These are phyloP conservation scores for Phrynocephalus versicolor DNA, from an alignment of 2,113 vertebrate species.

Conservation along the genomic window DNA sequence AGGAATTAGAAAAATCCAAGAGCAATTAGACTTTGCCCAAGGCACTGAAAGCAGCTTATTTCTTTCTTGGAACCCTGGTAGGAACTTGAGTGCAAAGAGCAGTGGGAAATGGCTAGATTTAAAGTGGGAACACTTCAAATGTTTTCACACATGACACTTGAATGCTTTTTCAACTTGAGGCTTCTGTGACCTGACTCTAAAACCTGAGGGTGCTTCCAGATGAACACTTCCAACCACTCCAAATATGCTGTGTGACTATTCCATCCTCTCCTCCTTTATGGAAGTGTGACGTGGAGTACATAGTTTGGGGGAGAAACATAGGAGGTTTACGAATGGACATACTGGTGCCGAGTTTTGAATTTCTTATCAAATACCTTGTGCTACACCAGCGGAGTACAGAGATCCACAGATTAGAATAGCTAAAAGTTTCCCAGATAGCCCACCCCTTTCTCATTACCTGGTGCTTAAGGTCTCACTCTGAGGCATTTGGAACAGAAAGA, in stretches of 20 bases:
- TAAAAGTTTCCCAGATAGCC: too few relatives aligned
- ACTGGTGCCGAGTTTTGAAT: too few relatives aligned
- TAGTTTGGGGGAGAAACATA: too few relatives aligned
- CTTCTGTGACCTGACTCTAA: not conserved
- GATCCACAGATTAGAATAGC: too few relatives aligned
- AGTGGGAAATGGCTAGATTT: not conserved
- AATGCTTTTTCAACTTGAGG: not conserved
- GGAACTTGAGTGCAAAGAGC: not conserved
- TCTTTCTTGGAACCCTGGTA: not conserved
- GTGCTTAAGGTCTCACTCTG: too few relatives aligned
- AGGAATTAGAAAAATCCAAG: not conserved
- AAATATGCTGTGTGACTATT: not conserved
- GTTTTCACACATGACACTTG: not conserved
- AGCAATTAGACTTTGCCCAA: not conserved
- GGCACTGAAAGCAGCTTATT: not conserved
- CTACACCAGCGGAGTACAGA: too few relatives aligned
- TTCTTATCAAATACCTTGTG: too few relatives aligned
- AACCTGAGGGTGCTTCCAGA: not conserved
- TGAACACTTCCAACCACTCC: not conserved
- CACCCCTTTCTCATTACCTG: too few relatives aligned
- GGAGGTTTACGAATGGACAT: not conserved
- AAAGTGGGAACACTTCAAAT: conserved; percentile 21
- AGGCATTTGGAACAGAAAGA: too few relatives aligned
- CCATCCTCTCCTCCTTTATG: not conserved
- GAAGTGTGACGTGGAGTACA: too few relatives aligned